Percentiles rank a stretch among this genome's conserved stretches.
Conservation (phyloP, 2,797 vertebrate genomes). For the Gephyroberyx darwinii region DNA sequence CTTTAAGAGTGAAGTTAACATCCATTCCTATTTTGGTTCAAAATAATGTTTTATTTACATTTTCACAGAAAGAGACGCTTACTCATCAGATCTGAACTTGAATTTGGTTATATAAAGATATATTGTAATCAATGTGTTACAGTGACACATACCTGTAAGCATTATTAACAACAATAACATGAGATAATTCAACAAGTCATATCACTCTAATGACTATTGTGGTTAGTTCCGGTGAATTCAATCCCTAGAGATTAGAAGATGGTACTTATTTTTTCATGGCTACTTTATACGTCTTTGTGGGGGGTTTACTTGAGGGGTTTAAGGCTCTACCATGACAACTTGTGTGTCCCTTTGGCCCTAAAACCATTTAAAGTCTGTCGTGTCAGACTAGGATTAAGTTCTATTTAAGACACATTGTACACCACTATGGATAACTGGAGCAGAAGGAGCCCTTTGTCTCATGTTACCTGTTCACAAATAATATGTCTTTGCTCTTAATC, state of each 20-base stretch:
- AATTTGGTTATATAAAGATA: not conserved
- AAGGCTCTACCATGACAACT: slow-evolving; percentile 80
- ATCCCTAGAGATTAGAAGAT: slow-evolving; percentile 71
- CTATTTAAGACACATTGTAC: slow-evolving; percentile 69
- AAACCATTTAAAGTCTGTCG: slow-evolving; percentile 84
- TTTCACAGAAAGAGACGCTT: not conserved
- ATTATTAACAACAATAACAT: not conserved
- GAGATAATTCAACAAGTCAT: slow-evolving; percentile 19
- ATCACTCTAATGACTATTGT: slow-evolving; percentile 5
- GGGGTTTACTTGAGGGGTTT: slow-evolving; percentile 74
- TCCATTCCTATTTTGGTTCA: not conserved
- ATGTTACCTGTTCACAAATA: slow-evolving; percentile 28
- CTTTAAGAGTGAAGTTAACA: slow-evolving; percentile 2
- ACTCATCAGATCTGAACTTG: no score
- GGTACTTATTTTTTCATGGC: slow-evolving; percentile 67
- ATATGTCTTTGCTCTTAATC: not conserved
- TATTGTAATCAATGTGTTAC: not conserved
- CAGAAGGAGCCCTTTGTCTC: slow-evolving; percentile 14
- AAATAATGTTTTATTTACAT: not conserved
- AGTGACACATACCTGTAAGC: not conserved
- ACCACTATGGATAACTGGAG: slow-evolving; percentile 48
- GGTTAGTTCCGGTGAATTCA: slow-evolving; percentile 56
- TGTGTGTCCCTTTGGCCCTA: slow-evolving; percentile 81
- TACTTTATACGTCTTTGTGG: slow-evolving; percentile 77
- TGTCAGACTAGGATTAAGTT: slow-evolving; percentile 81